These are phyloP conservation scores for Ophion slaviceki DNA, from an alignment of 2,888 invertebrate genomes.

Conservation along the genomic window DNA sequence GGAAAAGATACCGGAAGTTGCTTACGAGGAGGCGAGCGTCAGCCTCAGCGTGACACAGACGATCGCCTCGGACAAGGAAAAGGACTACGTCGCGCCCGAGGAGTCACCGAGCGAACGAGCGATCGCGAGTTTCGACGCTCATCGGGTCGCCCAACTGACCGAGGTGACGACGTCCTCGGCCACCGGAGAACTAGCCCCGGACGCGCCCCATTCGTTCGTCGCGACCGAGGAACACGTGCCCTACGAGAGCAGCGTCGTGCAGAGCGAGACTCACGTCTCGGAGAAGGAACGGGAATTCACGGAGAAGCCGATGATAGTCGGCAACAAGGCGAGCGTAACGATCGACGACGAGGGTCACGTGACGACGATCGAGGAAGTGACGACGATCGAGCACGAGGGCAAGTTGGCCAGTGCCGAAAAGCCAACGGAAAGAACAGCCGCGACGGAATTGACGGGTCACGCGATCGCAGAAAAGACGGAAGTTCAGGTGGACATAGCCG, in stretches of 20 bases:
- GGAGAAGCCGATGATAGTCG: constrained; percentile 73
- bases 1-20: constrained; percentile 76
- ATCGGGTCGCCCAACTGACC: constrained; percentile 86
- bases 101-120: constrained; percentile 78
- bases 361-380: constrained; percentile 85
- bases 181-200: constrained; percentile 83
- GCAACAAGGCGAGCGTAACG: constrained; percentile 78
- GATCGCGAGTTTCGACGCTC: constrained; percentile 83
- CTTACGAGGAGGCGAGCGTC: constrained; percentile 82
- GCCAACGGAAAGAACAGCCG: constrained; percentile 83
- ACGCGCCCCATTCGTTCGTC: constrained; percentile 77
- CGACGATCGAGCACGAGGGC: constrained; percentile 85
- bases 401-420: constrained; percentile 81
- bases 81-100: constrained; percentile 74
- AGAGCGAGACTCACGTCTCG: constrained; percentile 85
- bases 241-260: constrained; percentile 86
- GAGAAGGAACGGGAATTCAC: constrained; percentile 85
- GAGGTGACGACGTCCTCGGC: constrained; percentile 85
- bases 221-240: constrained; percentile 84
- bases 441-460: constrained; percentile 83
- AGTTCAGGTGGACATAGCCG: constrained; percentile 83
- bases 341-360: constrained; percentile 82
- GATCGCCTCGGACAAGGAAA: constrained; percentile 83
- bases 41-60: constrained; percentile 85
- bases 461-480: constrained; percentile 85